These are phyloP conservation scores for Gulo gulo DNA, from an alignment of 2,113 vertebrate genomes.

Conservation along the genomic window DNA sequence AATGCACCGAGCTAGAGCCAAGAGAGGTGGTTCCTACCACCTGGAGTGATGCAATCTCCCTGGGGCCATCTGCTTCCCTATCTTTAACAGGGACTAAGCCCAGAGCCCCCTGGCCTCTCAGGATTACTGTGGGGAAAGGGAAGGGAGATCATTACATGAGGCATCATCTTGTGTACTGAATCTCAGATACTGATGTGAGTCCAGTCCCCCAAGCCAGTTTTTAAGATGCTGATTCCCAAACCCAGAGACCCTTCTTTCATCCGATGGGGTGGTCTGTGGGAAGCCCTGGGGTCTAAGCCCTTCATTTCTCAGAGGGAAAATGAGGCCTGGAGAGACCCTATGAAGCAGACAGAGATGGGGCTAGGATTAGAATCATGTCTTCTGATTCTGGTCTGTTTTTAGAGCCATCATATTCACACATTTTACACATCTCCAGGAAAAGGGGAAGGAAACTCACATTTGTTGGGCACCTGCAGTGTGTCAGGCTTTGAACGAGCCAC, in stretches of 20 bases:
- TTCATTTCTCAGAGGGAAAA: background rate
- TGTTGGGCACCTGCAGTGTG: rapidly evolving
- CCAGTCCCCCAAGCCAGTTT: background rate
- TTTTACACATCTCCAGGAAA: background rate
- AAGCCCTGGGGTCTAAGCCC: background rate
- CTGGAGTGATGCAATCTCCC: rapidly evolving
- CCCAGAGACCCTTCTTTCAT: background rate
- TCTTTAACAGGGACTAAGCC: background rate
- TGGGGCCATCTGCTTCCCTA: background rate
- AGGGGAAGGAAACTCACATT: background rate
- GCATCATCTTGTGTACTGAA: background rate
- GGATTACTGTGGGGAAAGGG: background rate
- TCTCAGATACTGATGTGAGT: background rate
- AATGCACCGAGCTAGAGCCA: background rate
- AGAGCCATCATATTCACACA: rapidly evolving
- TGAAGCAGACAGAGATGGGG: background rate
- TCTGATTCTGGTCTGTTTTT: rapidly evolving
- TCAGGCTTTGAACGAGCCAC: rapidly evolving
- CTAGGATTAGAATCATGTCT: background rate
- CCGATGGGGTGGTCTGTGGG: rapidly evolving
- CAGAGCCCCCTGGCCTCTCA: rapidly evolving
- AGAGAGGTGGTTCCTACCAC: background rate
- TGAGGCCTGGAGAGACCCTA: rapidly evolving
- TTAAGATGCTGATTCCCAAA: background rate
- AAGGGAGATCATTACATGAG: rapidly evolving